Conservation (phyloP, 2,888 invertebrate genomes). For the Leucophenga maculata region DNA sequence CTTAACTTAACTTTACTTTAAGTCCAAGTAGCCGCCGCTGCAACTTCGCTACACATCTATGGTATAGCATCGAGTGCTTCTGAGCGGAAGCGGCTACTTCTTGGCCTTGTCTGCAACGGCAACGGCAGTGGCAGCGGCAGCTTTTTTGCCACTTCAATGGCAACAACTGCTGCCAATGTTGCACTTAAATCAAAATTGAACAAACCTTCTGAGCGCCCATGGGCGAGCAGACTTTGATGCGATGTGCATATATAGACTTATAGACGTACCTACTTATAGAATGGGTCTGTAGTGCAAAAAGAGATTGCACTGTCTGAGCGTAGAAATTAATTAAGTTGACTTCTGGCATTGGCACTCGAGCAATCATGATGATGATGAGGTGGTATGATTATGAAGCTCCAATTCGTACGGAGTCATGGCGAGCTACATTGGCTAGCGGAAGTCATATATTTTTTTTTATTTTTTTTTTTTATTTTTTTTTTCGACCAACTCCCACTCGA, state of each 20-base stretch:
- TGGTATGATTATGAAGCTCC: too few relatives aligned
- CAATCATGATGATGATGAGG: background rate
- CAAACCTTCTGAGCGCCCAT: background rate
- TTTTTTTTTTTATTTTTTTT: constrained; percentile 20
- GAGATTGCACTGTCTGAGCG: constrained; percentile 42
- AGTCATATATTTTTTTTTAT: constrained; percentile 50
- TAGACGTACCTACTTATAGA: too few relatives aligned
- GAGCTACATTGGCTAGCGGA: constrained; percentile 49
- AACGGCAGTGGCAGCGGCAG: constrained; percentile 23
- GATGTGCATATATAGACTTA: constrained; percentile 1
- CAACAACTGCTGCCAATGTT: constrained; percentile 1
- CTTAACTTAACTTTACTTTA: background rate
- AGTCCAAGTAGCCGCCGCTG: background rate
- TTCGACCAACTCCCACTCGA: constrained; percentile 21
- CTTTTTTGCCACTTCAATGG: background rate
- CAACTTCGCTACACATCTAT: background rate
- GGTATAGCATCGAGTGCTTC: background rate
- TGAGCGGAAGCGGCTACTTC: constrained; percentile 3
- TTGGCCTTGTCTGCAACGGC: constrained; percentile 47
- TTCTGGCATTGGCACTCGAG: constrained; percentile 60
- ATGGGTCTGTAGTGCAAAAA: too few relatives aligned
- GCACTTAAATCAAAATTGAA: constrained; percentile 19
- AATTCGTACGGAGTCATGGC: background rate
- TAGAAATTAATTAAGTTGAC: constrained; percentile 65
- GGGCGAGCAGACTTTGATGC: constrained; percentile 3